Evolutionary conservation across 2,797 vertebrate species (phyloP).

Genomic region (Peromyscus melanophrys): DNA sequence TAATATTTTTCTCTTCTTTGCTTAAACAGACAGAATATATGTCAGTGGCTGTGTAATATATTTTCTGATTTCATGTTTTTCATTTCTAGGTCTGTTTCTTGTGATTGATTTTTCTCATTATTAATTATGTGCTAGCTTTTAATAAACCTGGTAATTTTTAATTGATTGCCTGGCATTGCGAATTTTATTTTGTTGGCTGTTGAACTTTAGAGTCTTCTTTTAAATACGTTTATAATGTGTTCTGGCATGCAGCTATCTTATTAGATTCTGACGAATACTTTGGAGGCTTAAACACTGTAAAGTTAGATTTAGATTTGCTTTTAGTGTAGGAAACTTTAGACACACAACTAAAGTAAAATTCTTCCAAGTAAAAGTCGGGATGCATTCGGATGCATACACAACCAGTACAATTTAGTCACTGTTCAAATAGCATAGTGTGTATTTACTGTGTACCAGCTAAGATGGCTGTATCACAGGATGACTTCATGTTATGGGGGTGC

Average conservation of each 20-base stretch:
- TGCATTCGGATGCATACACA: background rate
- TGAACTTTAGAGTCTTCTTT: conserved; percentile 29
- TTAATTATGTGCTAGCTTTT: background rate
- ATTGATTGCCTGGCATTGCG: background rate
- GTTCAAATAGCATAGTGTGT: background rate
- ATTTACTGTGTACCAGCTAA: background rate
- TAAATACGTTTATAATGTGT: conserved; percentile 7
- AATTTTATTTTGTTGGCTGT: conserved; percentile 7
- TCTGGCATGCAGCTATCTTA: background rate
- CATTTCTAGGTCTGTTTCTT: background rate
- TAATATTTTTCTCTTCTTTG: conserved; percentile 16
- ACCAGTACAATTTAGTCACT: background rate
- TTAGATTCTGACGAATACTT: background rate
- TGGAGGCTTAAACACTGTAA: background rate
- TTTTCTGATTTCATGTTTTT: background rate
- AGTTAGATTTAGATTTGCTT: background rate
- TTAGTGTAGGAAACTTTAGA: background rate
- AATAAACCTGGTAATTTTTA: background rate
- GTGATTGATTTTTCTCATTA: background rate
- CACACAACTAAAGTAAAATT: background rate
- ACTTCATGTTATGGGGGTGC: background rate
- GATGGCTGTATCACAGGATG: background rate
- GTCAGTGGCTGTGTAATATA: background rate
- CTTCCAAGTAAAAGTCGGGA: background rate
- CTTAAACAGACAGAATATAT: background rate